These are phyloP conservation scores for Antennarius maculatus DNA, from an alignment of 2,797 vertebrate species.

Conservation along the genomic window DNA sequence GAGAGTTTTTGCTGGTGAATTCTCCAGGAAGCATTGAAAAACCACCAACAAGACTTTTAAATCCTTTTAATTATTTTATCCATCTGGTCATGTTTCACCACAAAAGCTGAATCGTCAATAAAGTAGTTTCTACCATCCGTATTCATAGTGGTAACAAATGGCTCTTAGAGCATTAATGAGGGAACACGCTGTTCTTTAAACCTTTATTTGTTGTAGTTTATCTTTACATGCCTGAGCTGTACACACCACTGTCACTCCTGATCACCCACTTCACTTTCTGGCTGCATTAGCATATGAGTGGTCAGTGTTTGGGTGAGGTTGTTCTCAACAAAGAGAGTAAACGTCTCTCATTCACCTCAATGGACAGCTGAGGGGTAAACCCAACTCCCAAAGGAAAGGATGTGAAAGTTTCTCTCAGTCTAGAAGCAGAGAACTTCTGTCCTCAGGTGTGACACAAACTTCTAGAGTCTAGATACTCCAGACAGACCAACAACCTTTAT, in stretches of 20 bases:
- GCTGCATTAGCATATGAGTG: slow-evolving; percentile 75
- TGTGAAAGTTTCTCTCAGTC: slow-evolving; percentile 63
- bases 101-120: not conserved
- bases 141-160: not conserved
- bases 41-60: too few relatives aligned
- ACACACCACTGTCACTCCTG: slow-evolving; percentile 29
- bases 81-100: not conserved
- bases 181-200: not conserved
- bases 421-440: slow-evolving; percentile 11
- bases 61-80: not conserved
- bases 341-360: slow-evolving; percentile 71
- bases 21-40: too few relatives aligned
- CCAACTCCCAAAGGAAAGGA: slow-evolving; percentile 71
- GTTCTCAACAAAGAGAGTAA: slow-evolving; percentile 74
- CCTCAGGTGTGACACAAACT: slow-evolving; percentile 6
- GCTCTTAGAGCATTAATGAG: not conserved
- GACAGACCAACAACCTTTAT: slow-evolving; percentile 61
- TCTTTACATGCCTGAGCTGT: slow-evolving; percentile 41
- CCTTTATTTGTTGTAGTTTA: not conserved
- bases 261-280: slow-evolving; percentile 50
- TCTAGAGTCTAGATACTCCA: slow-evolving; percentile 32
- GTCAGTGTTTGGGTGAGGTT: slow-evolving; percentile 78
- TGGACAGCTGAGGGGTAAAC: slow-evolving; percentile 79
- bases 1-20: too few relatives aligned
- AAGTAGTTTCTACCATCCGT: not conserved